Percentiles rank a stretch among this genome's conserved stretches.
Evolutionary conservation across 2,797 vertebrate genomes (phyloP).

Genomic region (Cuniculus paca): DNA sequence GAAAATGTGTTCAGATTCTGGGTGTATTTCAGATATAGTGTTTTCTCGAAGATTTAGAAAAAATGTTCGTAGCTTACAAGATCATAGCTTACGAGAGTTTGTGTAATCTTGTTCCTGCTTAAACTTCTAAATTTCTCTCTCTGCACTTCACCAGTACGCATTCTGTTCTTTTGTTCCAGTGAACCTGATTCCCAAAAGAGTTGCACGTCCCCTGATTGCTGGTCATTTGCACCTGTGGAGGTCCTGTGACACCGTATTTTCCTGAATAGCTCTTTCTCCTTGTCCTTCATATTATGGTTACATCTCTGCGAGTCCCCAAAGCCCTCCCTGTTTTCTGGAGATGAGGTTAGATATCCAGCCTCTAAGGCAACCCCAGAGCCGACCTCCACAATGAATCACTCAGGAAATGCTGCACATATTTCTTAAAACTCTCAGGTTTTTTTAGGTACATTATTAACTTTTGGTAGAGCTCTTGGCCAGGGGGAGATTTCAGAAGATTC

Average conservation of each 20-base stretch:
- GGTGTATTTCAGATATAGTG: not conserved
- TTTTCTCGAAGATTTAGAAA: not conserved
- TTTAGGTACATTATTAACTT: not conserved
- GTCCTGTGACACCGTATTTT: not conserved
- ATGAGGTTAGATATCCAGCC: not conserved
- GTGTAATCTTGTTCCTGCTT: not conserved
- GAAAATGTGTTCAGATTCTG: not conserved
- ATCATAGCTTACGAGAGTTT: not conserved
- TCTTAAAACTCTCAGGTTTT: not conserved
- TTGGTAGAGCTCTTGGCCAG: not conserved
- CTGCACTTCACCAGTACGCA: not conserved
- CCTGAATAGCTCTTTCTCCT: not conserved
- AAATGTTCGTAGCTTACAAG: not conserved
- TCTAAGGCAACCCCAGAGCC: not conserved
- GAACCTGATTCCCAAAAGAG: not conserved
- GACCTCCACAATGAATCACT: not conserved
- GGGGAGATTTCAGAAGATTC: not conserved
- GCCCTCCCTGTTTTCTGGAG: not conserved
- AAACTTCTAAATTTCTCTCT: not conserved
- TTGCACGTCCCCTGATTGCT: accelerated
- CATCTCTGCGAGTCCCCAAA: not conserved
- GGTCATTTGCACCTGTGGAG: not conserved
- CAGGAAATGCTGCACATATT: not conserved
- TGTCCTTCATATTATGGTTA: not conserved
- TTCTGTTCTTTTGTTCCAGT: not conserved